Evolutionary conservation across 2,113 vertebrate species (phyloP), one percentile per base, ranked within the genome.

Genomic region (Pseudopipra pipra): DNA sequence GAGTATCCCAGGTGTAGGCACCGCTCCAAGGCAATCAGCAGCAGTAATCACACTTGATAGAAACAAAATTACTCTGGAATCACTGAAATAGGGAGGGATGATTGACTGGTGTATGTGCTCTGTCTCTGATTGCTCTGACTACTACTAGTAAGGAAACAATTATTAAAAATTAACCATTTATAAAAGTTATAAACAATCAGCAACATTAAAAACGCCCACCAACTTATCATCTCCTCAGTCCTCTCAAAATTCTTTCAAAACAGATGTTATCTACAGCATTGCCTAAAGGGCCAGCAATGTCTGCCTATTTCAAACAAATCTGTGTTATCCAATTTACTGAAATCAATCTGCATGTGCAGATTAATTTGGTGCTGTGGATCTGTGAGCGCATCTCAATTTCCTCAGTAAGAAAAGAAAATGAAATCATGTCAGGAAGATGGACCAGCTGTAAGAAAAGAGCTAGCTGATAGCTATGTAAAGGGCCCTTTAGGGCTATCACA

Each of bases 301-400:
- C 83, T 92, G n/a, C 21, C 20, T 75, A 18, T 90, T 96, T 92
- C 33, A 81, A 81, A 63, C 73, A 83, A 77, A 44, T 61, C 43
- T 0, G 0, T 66, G 47, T 66, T 81, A 89, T 37, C 44, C 41
- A 81, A 87, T 93, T 90, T 91, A 73, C 54, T 61, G 47, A 93
- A 95, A 93, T 89, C 75, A 93, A 37, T 92, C 88, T 90, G 47
- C 70, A 59, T 81, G 52, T 78, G 72, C 79, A 87, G 84, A 94
- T 92, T 94, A 86, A 92, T 92, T 86, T 74, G 52, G 22, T 47
- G 8, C 46, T 63, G 68, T 74, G 70, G 85, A 90, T 84, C 59
- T 71, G 44, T 55, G 23, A 94, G 23, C 20, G 20, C 0, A 5
- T 81, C 88, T 89, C 78, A 88, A 54, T 94, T 93, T 94, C 49